phyloP scores from a whole-genome alignment of 2,113 vertebrate genomes.

The Mesitornis unicolor region DNA sequence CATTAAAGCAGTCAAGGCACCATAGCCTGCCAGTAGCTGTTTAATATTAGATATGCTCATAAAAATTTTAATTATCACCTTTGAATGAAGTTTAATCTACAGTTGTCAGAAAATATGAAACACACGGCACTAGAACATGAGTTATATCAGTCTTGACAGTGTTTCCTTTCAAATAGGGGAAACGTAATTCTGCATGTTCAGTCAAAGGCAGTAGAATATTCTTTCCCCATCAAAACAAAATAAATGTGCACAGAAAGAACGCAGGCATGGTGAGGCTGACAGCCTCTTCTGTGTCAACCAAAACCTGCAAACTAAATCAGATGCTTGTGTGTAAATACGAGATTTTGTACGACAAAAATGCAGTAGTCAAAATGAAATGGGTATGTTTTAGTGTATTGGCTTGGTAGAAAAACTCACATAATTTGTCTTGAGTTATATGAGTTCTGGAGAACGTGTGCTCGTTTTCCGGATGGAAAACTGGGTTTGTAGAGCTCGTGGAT shows the following conservation, averaged over 20 bases:
- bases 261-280: not conserved
- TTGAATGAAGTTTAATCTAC: conserved; percentile 59
- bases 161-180: conserved; percentile 13
- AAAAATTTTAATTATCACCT: conserved; percentile 68
- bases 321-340: not conserved
- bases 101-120: conserved; percentile 62
- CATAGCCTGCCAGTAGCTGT: conserved; percentile 35
- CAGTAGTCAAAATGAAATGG: not conserved
- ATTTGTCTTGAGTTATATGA: not conserved
- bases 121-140: conserved; percentile 15
- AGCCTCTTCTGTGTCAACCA: not conserved
- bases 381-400: not conserved
- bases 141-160: conserved; percentile 23
- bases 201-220: not conserved
- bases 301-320: not conserved
- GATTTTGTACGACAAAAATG: not conserved
- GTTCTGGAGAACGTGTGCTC: not conserved
- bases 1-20: conserved; percentile 44
- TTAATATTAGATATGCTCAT: conserved; percentile 66
- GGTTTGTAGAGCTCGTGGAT: not conserved
- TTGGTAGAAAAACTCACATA: not conserved
- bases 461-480: not conserved
- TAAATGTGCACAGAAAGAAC: not conserved
- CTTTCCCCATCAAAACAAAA: not conserved
- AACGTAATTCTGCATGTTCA: not conserved